Evolutionary conservation across 2,888 invertebrate species (phyloP), one percentile per base, ranked within the genome.

Genomic region (Nudaria mundana): DNA sequence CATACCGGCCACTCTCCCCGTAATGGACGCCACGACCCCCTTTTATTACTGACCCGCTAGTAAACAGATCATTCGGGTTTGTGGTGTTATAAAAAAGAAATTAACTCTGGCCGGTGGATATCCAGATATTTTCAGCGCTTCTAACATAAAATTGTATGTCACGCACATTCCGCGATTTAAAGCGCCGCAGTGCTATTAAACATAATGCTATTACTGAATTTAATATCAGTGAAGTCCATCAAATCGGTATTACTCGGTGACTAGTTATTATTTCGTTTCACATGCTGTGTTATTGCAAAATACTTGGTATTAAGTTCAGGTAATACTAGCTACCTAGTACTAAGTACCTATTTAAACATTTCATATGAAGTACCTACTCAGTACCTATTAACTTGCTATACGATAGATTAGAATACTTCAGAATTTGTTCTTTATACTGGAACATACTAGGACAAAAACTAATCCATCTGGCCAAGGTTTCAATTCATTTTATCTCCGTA

Each of bases 31-130:
- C 78, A 76, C 84, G 79, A 81, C 83, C 87, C 83, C 78, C 74
- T 84, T 88, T 88, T 88, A 88, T 85, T 85, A 87, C 87, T 85
- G 83, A 81, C 83, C 87, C 86, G 86, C 87, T 84, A 88, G 87
- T 88, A 88, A 87, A 88, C 87, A 88, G 87, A 87, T 87, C 87
- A 87, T 88, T 87, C 85, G 81, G 85, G 83, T 86, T 87, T 87
- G 87, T 87, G 87, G 85, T 87, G 87, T 80, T 86, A 87, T 88
- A 88, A 88, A 88, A 88, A 86, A 83, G 80, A 81, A 88, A 88
- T 87, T 87, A 87, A 86, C 83, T 82, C 76, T 71, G 79, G 68
- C 76, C 76, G 74, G 81, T 82, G 72, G 73, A 84, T 81, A 82
- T 71, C 77, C 81, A 81, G 81, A 81, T 80, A 82, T 76, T 72